Base-by-base conservation (phyloP, 2,113 vertebrate genomes). In the Pituophis catenifer region DNA sequence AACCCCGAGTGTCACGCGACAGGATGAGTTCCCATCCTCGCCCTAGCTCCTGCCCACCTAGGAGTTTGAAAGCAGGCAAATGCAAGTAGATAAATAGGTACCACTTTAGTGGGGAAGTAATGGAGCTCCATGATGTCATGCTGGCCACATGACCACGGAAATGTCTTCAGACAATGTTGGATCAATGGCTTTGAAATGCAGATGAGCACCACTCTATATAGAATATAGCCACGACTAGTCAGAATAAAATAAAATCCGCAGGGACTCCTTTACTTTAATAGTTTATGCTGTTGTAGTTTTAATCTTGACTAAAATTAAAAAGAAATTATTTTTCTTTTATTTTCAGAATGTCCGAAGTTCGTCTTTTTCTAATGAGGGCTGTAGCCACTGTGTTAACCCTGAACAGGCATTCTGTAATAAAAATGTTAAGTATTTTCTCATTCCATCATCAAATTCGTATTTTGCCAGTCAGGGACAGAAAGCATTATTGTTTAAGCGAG, bases 401-500 rank as follows among this genome's bases (percentile, higher is more conserved):
- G 55, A 59, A 92, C 88, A 57, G 0, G 50, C 50, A 54, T 57
- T 94, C 1, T 1, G 17, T 3, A 10, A 55, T 93, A 90, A 93
- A 87, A 3, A 90, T 5, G 5, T 0, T 94, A 93, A 93, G 94
- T 2, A 21, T 94, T 85, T 62, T 57, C 23, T 54, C 81, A 53
- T 54, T 70, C 92, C 95, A 90, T 7, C 0, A 50, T 91, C 81
- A 95, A 95, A 87, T 24, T 17, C 75, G 21, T 88, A 89, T 92
- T 94, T 95, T 44, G 26, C 90, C n/a, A 89, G 44, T 24, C 8
- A 85, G 19, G 6, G 88, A 88, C 95, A 95, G 85, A 94, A 33
- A 0, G 12, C 93, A 89, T 93, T 92, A 92, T 91, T 94, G 70
- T 94, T 95, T 86, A 94, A 94, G 88, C 52, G 94, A 89, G 81